Evolutionary conservation across 1,140 invertebrate genomes (phyloP), one percentile per base, ranked within the genome.

Genomic region (Aradophagus sp.): DNA sequence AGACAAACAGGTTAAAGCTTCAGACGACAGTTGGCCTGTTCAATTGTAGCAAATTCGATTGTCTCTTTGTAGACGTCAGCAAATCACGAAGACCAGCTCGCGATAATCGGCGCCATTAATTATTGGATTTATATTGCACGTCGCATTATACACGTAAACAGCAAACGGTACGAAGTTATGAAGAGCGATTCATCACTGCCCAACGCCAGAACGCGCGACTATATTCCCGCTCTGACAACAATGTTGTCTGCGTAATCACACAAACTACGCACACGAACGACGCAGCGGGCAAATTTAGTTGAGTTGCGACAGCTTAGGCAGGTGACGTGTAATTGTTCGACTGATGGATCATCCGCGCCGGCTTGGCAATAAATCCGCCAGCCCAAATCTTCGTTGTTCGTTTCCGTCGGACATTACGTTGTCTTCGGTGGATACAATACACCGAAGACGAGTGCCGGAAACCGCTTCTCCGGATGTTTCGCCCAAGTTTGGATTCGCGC

Each of bases 381-480:
- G 20, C 38, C 1, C 35, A 8, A 61, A 59, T 62, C 50, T 73
- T 62, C 36, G 50, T 35, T 53, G 41, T 61, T 68, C 27, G 53
- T 63, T 73, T 68, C 48, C 53, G 53, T 23, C 34, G 53, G 36
- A 55, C 17, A 32, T 50, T 61, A 38, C 27, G 44, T 63, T 59
- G 59, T 68, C 41, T 68, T 66, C 38, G 36, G 39, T 14, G 17
- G 56, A 67, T 38, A 62, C 56, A 56, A 42, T 59, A 59, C 53
- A 59, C 14, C 53, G 14, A 29, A 39, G 35, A 35, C 41, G 35
- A 55, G 59, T 61, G 44, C 48, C 77, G 76, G 75, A 79, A 79
- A 78, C 76, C 62, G 53, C 69, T 66, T 77, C 59, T 53, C 74
- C 73, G 69, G 70, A 71, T 65, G 68, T 73, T 67, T 72, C 62